Evolutionary conservation across 2,888 invertebrate species (phyloP).

Genomic region (Leptothorax acervorum): DNA sequence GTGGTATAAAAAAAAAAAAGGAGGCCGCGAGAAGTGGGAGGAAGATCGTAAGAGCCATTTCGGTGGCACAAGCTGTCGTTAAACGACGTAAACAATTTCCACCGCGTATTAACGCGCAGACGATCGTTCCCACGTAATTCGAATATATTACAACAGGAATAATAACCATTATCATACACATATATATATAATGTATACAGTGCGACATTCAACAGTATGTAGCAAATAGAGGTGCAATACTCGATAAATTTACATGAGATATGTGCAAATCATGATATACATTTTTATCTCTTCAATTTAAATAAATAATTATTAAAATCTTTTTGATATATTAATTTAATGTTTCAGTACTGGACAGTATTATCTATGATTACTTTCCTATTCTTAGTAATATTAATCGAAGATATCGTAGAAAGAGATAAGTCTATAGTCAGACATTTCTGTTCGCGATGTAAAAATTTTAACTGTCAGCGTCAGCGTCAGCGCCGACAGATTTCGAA

Average conservation of each 20-base stretch:
- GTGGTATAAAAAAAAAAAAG: constrained; percentile 3
- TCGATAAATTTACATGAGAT: constrained; percentile 12
- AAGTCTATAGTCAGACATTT: neutral
- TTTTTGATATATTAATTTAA: neutral
- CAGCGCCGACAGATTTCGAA: neutral
- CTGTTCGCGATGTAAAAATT: neutral
- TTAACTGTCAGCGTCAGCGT: neutral
- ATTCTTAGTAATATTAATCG: neutral
- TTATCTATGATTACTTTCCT: neutral
- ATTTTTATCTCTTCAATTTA: neutral
- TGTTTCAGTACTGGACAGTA: neutral
- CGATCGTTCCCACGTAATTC: constrained; percentile 22
- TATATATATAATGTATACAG: neutral
- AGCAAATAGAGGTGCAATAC: neutral
- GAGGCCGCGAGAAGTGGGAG: neutral
- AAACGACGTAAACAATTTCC: constrained; percentile 29
- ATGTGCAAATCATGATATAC: neutral
- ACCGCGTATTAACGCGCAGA: constrained; percentile 10
- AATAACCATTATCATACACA: constrained; percentile 10
- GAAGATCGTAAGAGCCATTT: constrained; percentile 12
- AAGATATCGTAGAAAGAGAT: neutral
- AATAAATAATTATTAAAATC: neutral
- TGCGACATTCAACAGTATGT: constrained; percentile 3
- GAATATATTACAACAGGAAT: constrained; percentile 12
- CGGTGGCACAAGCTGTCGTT: constrained; percentile 10